These are phyloP conservation scores for Candidula unifasciata DNA, from an alignment of 2,888 invertebrate genomes.

Conservation along the genomic window DNA sequence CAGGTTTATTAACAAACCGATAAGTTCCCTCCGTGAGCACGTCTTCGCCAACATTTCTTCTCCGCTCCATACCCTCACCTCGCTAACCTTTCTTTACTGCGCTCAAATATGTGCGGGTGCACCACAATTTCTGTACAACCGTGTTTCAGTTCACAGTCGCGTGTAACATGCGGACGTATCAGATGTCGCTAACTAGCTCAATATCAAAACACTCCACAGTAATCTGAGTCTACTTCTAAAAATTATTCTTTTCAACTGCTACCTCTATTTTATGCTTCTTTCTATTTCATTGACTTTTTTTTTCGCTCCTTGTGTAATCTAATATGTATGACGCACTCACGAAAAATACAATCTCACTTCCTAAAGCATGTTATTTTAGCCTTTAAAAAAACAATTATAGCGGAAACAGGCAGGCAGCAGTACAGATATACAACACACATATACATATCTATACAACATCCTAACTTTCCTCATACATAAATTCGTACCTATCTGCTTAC, in stretches of 20 bases:
- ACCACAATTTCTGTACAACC: not conserved
- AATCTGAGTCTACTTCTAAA: not conserved
- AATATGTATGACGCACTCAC: no score
- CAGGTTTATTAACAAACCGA: not conserved
- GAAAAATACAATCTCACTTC: no score
- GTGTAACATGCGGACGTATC: not conserved
- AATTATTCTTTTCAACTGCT: not conserved
- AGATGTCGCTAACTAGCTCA: not conserved
- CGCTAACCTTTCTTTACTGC: not conserved
- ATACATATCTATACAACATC: no score
- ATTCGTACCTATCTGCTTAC: no score
- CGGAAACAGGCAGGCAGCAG: no score
- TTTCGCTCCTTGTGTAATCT: no score
- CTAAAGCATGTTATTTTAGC: not conserved
- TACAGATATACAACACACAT: no score
- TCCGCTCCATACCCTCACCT: not conserved
- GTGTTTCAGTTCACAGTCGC: not conserved
- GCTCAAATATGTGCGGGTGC: not conserved
- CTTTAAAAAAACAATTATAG: not conserved
- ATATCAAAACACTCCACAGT: not conserved
- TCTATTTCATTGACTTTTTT: no score
- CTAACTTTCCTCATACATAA: no score
- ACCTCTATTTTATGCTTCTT: no score
- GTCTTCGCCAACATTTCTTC: not conserved
- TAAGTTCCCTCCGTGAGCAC: not conserved